Evolutionary conservation across 2,888 invertebrate species (phyloP), one percentile per base, ranked within the genome.

Genomic region (Eilema depressum): DNA sequence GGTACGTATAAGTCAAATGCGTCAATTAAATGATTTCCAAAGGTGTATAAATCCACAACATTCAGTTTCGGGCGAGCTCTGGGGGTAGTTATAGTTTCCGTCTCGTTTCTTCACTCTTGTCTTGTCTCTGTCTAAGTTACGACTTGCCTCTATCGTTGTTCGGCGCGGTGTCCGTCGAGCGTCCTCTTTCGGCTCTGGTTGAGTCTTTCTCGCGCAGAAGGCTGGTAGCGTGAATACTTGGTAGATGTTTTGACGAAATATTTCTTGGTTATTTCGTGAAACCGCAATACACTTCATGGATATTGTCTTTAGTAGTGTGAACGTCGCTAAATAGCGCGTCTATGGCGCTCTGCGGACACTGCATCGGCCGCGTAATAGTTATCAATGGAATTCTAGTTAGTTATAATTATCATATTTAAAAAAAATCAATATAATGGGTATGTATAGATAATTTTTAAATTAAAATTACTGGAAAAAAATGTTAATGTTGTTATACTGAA

Each of bases 401-500:
- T 89, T 90, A 86, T 90, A 86, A 89, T 92, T 90, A 89, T 89
- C 89, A 88, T 89, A 89, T 86, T 89, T 66, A 53, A 56, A 82
- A 88, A 86, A 86, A 79, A 76, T 76, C 90, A 89, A 87, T 90
- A 88, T 89, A 85, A 88, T 88, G 91, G 87, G 87, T 92, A 92
- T 87, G 88, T 91, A 91, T 93, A 94, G 92, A 90, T 94, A 92
- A 92, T 92, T 93, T 90, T 88, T 87, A 89, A 91, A 83, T 69
- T 80, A 79, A 78, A 89, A 87, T 85, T 86, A 92, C 92, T 91
- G 91, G 89, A 91, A 92, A 94, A 91, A 92, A 94, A 92, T 94
- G 95, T 95, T 95, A 94, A 94, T 86, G 94, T 95, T 95, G 95
- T 95, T 95, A 95, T 95, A 94, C 92, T 89, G 92, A 95, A 94